Evolutionary conservation across 2,888 invertebrate genomes (phyloP).

Genomic region (Leucophora obtusa): DNA sequence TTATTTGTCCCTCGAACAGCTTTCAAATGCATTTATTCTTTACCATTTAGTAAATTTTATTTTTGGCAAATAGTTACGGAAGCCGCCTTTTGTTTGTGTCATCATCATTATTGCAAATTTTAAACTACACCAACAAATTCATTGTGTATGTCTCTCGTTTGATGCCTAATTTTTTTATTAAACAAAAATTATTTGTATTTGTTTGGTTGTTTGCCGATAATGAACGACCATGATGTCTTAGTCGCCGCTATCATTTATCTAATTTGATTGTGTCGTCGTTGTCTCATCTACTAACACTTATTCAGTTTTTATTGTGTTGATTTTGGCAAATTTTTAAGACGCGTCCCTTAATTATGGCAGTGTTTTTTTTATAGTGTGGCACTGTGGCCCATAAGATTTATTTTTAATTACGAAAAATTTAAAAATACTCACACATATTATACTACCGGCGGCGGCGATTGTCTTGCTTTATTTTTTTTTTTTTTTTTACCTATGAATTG

Average conservation of each 20-base stretch:
- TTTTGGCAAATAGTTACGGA: constrained; percentile 44
- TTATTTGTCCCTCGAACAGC: too few species aligned
- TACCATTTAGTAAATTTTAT: not conserved
- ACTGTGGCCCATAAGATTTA: constrained; percentile 37
- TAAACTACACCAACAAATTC: constrained; percentile 7
- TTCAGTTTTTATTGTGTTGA: not conserved
- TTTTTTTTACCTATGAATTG: constrained; percentile 15
- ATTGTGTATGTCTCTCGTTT: constrained; percentile 9
- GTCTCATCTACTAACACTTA: not conserved
- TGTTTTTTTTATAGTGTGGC: constrained; percentile 9
- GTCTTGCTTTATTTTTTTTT: constrained; percentile 19
- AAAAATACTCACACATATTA: constrained; percentile 29
- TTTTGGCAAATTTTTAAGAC: not conserved
- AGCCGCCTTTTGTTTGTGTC: constrained; percentile 31
- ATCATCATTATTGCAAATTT: constrained; percentile 16
- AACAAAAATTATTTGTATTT: constrained; percentile 14
- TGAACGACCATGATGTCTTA: constrained; percentile 28
- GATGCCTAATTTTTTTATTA: constrained; percentile 7
- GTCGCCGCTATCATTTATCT: constrained; percentile 18
- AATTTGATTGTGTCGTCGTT: constrained; percentile 2
- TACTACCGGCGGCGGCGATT: constrained; percentile 32
- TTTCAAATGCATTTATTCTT: not conserved
- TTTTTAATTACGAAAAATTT: constrained; percentile 56
- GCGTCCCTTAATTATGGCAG: constrained; percentile 8
- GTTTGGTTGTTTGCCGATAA: not conserved